phyloP scores from a whole-genome alignment of 1,140 invertebrate species.

The Diuraphis noxia region DNA sequence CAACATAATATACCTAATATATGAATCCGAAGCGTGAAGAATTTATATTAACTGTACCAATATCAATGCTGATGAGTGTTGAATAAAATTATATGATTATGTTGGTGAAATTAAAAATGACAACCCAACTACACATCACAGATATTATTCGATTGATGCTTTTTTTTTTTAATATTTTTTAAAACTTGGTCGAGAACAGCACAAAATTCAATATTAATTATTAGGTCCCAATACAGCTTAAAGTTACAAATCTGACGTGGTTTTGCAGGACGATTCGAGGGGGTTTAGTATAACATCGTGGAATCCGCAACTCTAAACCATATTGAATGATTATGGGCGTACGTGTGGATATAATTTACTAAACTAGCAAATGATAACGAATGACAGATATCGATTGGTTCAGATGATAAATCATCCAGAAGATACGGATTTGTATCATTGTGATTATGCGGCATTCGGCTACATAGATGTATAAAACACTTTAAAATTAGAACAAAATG shows the following conservation, averaged over 20 bases:
- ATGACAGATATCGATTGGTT: not conserved
- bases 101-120: not conserved
- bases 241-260: not conserved
- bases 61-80: not conserved
- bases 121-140: not conserved
- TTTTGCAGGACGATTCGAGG: not conserved
- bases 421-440: not conserved
- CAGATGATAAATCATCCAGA: not conserved
- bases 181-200: not conserved
- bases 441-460: not conserved
- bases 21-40: too few relatives aligned
- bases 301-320: not conserved
- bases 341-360: not conserved
- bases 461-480: not conserved
- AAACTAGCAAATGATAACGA: not conserved
- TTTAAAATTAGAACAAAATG: not conserved
- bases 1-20: too few relatives aligned
- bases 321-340: not conserved
- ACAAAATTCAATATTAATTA: not conserved
- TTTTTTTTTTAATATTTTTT: not conserved
- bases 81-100: too few relatives aligned
- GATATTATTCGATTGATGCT: not conserved
- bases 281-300: not conserved
- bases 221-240: not conserved
- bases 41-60: not conserved